A percentile compares a stretch with the other conserved stretches of the same genome.
Conservation (phyloP, 2,797 vertebrate genomes). For the Pangasius krempfi region DNA sequence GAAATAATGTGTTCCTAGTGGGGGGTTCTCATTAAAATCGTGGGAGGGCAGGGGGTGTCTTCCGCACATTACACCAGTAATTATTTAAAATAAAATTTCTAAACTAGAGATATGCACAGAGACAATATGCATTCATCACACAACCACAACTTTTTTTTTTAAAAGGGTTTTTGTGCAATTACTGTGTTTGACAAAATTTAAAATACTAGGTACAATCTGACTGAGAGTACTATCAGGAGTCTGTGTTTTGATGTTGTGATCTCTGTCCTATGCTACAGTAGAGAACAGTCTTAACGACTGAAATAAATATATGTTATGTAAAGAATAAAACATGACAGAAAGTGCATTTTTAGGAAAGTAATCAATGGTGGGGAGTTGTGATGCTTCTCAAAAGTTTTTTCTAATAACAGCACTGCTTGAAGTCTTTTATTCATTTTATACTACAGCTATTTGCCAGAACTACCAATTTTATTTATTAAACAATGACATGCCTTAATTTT, state of each 20-base stretch:
- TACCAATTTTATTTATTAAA: background rate
- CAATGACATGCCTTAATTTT: background rate
- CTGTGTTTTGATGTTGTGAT: background rate
- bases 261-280: background rate
- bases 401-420: background rate
- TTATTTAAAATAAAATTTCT: conserved; percentile 14
- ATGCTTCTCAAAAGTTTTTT: background rate
- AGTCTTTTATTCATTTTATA: background rate
- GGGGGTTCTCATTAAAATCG: conserved; percentile 25
- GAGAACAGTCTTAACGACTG: background rate
- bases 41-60: conserved; percentile 1
- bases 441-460: background rate
- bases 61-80: conserved; percentile 21
- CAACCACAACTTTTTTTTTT: background rate
- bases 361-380: background rate
- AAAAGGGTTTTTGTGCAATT: background rate
- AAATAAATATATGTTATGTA: background rate
- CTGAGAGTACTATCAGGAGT: background rate
- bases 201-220: background rate
- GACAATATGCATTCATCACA: conserved; percentile 17
- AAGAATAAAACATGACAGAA: background rate
- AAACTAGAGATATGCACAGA: background rate
- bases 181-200: background rate
- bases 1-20: conserved; percentile 30
- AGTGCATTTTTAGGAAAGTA: background rate